A percentile compares a stretch with the other conserved stretches of the same genome.
Conservation (phyloP, 2,113 vertebrate species). For the Seriola quinqueradiata region DNA sequence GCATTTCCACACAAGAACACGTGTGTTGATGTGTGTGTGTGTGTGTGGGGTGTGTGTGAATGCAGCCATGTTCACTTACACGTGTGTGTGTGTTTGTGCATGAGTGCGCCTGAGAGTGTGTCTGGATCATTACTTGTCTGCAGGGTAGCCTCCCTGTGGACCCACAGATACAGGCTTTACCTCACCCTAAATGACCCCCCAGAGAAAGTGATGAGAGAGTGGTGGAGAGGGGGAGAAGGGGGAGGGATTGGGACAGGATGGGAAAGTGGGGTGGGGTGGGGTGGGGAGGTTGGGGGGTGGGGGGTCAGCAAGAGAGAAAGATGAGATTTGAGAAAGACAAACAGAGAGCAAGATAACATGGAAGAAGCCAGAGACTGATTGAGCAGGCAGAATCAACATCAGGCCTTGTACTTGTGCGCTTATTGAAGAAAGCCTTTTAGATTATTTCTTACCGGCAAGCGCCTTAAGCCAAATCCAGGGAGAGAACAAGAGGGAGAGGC, state of each 20-base stretch:
- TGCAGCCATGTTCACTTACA: background rate
- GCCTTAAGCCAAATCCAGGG: slow-evolving; percentile 50
- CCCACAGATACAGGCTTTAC: slow-evolving; percentile 50
- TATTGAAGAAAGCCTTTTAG: slow-evolving; percentile 57
- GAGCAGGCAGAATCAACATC: slow-evolving; percentile 38
- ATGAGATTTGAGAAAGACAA: slow-evolving; percentile 37
- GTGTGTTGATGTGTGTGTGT: slow-evolving; percentile 29
- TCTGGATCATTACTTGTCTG: slow-evolving; percentile 69
- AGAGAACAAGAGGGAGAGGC: slow-evolving; percentile 33
- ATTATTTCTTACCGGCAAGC: slow-evolving; percentile 40
- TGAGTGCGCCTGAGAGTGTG: slow-evolving; percentile 20
- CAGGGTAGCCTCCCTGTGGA: slow-evolving; percentile 54
- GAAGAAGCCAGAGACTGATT: slow-evolving; percentile 30
- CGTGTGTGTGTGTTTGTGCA: slow-evolving; percentile 19
- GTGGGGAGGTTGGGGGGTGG: too few relatives aligned
- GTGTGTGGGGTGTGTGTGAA: background rate
- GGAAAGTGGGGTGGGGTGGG: background rate
- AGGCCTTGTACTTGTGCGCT: slow-evolving; percentile 21
- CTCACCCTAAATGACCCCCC: slow-evolving; percentile 68
- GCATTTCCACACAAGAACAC: slow-evolving; percentile 7
- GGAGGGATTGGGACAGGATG: background rate
- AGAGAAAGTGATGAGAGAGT: slow-evolving; percentile 61
- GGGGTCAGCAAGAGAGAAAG: background rate
- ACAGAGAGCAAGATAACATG: slow-evolving; percentile 14
- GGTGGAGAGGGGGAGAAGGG: background rate